phyloP scores from a whole-genome alignment of 1,140 invertebrate species.

The Bemisia tabaci region DNA sequence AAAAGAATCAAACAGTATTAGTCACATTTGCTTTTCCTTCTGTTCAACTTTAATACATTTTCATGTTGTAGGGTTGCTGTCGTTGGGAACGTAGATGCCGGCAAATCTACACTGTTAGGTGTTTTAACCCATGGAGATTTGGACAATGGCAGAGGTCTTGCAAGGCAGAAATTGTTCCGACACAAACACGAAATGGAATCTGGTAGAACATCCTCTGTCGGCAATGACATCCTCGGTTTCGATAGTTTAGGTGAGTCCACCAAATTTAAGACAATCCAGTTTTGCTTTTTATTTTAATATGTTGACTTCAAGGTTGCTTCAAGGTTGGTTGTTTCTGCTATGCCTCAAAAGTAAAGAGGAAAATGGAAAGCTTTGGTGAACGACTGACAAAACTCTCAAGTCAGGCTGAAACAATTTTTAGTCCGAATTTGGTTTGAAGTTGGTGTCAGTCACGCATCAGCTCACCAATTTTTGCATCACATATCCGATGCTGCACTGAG shows the following conservation, averaged over 20 bases:
- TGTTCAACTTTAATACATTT: neutral
- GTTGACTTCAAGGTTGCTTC: neutral
- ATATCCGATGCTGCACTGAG: no score
- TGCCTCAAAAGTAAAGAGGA: neutral
- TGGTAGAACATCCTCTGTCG: conserved; percentile 90
- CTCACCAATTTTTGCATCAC: no score
- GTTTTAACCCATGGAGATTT: conserved; percentile 89
- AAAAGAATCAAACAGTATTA: no score
- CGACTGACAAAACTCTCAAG: neutral
- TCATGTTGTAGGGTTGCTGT: conserved; percentile 60
- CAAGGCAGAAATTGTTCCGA: conserved; percentile 87
- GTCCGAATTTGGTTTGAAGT: no score
- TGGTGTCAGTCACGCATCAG: no score
- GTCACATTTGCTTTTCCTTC: no score
- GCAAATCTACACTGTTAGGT: conserved; percentile 85
- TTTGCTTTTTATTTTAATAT: conserved; percentile 8
- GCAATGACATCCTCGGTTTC: conserved; percentile 93
- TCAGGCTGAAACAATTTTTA: conserved; percentile 1
- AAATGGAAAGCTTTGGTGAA: neutral
- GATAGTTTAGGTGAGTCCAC: conserved; percentile 33
- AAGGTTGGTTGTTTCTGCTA: neutral
- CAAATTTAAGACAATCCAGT: neutral
- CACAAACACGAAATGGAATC: conserved; percentile 94
- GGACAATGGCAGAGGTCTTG: conserved; percentile 89
- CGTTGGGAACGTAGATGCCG: conserved; percentile 82